phyloP scores from a whole-genome alignment of 2,113 vertebrate genomes.

The Trinectes maculatus region DNA sequence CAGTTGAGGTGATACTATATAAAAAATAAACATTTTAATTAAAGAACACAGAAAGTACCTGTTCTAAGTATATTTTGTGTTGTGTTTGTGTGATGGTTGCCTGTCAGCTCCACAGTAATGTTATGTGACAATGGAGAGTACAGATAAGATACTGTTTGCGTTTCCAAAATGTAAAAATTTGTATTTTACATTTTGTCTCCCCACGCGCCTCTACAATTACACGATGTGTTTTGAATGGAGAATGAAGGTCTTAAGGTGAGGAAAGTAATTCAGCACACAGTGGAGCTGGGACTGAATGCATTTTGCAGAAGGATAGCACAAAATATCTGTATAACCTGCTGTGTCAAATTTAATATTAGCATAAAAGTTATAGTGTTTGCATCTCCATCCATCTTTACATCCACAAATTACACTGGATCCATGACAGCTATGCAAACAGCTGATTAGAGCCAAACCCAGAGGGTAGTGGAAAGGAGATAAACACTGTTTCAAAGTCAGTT shows the following conservation, averaged over 20 bases:
- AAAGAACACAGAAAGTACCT: too few relatives aligned
- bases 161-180: conserved; percentile 29
- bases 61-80: too few relatives aligned
- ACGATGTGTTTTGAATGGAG: conserved; percentile 7
- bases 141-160: neutral
- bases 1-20: neutral
- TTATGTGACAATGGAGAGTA: conserved; percentile 38
- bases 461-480: rapidly evolving
- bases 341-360: neutral
- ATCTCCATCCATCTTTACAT: too few relatives aligned
- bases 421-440: neutral
- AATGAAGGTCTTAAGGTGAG: neutral
- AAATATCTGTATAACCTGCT: too few relatives aligned
- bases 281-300: neutral
- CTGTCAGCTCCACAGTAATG: conserved; percentile 27
- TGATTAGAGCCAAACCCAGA: neutral
- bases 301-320: too few relatives aligned
- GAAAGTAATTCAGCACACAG: conserved; percentile 16
- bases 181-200: conserved; percentile 11
- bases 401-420: neutral
- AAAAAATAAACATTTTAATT: too few relatives aligned
- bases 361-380: neutral
- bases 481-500: neutral
- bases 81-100: conserved; percentile 28
- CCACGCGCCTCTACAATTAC: too few relatives aligned